phyloP scores from a whole-genome alignment of 1,140 invertebrate genomes.

The Musca vetustissima region DNA sequence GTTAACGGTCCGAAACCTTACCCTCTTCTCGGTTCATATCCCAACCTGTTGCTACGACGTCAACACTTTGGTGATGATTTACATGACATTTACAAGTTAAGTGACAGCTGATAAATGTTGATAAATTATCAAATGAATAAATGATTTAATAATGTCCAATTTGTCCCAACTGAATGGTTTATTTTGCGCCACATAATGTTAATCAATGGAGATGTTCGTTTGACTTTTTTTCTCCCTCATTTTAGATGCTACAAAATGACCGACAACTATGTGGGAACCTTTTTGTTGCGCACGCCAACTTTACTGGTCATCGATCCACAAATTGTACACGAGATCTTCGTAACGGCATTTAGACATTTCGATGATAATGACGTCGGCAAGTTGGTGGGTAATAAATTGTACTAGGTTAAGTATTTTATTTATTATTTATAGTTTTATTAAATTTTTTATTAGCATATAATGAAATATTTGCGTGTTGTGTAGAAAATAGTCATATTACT shows the following conservation, averaged over 20 bases:
- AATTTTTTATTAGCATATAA: too few relatives aligned
- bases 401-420: slow-evolving; percentile 9
- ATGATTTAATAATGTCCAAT: not conserved
- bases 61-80: slow-evolving; percentile 48
- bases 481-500: too few relatives aligned
- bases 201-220: not conserved
- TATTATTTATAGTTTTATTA: slow-evolving; percentile 32
- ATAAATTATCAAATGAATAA: not conserved
- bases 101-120: not conserved
- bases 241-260: slow-evolving; percentile 28
- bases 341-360: slow-evolving; percentile 58
- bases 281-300: slow-evolving; percentile 52
- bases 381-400: slow-evolving; percentile 37
- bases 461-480: too few relatives aligned
- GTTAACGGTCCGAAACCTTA: slow-evolving; percentile 39
- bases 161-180: not conserved
- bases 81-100: slow-evolving; percentile 46
- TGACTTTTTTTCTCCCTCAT: too few relatives aligned
- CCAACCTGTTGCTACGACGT: slow-evolving; percentile 51
- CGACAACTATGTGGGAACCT: slow-evolving; percentile 54
- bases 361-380: slow-evolving; percentile 48
- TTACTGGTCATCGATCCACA: slow-evolving; percentile 59
- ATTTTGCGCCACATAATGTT: not conserved
- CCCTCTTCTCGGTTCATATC: slow-evolving; percentile 55
- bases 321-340: slow-evolving; percentile 58